These are phyloP conservation scores for Volucella inanis DNA, from an alignment of 2,888 invertebrate species.

Conservation along the genomic window DNA sequence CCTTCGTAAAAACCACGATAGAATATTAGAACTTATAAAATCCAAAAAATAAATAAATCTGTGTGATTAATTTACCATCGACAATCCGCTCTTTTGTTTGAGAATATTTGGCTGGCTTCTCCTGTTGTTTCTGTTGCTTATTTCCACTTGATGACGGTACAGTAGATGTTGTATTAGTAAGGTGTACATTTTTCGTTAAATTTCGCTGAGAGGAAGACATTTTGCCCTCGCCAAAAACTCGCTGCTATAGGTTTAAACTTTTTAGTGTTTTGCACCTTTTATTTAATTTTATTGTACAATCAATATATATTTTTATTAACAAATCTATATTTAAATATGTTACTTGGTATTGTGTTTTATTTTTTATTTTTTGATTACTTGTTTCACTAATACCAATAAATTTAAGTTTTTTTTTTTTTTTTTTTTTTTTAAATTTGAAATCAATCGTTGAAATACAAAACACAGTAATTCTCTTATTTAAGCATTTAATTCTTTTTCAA, in stretches of 20 bases:
- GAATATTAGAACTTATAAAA: background rate
- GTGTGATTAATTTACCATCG: conserved; percentile 77
- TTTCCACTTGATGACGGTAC: conserved; percentile 75
- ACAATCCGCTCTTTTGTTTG: conserved; percentile 81
- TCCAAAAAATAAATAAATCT: background rate
- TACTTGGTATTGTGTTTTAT: conserved; percentile 16
- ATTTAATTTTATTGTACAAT: conserved; percentile 31
- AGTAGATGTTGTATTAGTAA: conserved; percentile 56
- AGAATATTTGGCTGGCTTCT: conserved; percentile 79
- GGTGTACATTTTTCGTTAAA: conserved; percentile 46
- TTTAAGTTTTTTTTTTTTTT: background rate
- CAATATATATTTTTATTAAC: conserved; percentile 35
- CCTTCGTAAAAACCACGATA: no score
- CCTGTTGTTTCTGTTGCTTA: conserved; percentile 76
- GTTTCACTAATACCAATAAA: conserved; percentile 21
- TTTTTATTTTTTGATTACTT: conserved; percentile 1
- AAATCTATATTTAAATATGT: conserved; percentile 56
- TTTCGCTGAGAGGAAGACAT: conserved; percentile 62
- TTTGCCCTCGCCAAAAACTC: conserved; percentile 55
- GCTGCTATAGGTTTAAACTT: conserved; percentile 29
- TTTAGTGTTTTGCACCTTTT: conserved; percentile 35
- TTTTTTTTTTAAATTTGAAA: background rate
- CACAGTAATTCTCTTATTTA: no score
- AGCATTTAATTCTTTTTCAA: no score
- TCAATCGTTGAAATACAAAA: no score